Conservation (phyloP, 2,888 invertebrate genomes). For the Pheosia gnoma region DNA sequence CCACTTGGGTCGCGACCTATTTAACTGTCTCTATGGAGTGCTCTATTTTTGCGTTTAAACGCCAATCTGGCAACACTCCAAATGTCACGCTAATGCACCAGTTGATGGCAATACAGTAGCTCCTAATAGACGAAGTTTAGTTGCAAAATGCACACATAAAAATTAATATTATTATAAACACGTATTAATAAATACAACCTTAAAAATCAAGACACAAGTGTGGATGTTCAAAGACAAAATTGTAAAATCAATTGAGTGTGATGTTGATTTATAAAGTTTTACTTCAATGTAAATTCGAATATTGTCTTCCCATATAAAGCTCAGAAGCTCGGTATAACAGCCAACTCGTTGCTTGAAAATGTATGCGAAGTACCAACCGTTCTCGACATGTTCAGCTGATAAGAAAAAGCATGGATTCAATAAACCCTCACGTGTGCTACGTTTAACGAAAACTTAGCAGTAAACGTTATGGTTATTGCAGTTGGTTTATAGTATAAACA, state of each 20-base stretch:
- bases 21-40: conserved; percentile 6
- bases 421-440: neutral
- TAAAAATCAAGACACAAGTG: too few species aligned
- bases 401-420: neutral
- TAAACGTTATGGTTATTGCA: conserved; percentile 4
- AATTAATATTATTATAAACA: neutral
- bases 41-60: conserved; percentile 8
- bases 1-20: conserved; percentile 2
- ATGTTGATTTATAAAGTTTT: too few species aligned
- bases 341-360: too few species aligned
- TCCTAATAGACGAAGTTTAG: conserved; percentile 4
- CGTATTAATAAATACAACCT: neutral
- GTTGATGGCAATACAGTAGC: conserved; percentile 4
- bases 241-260: too few species aligned
- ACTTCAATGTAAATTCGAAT: too few species aligned
- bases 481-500: conserved; percentile 1
- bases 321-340: too few species aligned
- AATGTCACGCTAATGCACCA: conserved; percentile 4
- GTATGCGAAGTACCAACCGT: neutral
- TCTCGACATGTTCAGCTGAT: neutral
- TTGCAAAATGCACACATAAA: neutral
- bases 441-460: conserved; percentile 1
- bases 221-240: too few species aligned
- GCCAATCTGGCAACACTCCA: conserved; percentile 7
- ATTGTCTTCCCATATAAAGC: too few species aligned